Evolutionary conservation across 2,113 vertebrate genomes (phyloP).

Genomic region (Struthidea cinerea): DNA sequence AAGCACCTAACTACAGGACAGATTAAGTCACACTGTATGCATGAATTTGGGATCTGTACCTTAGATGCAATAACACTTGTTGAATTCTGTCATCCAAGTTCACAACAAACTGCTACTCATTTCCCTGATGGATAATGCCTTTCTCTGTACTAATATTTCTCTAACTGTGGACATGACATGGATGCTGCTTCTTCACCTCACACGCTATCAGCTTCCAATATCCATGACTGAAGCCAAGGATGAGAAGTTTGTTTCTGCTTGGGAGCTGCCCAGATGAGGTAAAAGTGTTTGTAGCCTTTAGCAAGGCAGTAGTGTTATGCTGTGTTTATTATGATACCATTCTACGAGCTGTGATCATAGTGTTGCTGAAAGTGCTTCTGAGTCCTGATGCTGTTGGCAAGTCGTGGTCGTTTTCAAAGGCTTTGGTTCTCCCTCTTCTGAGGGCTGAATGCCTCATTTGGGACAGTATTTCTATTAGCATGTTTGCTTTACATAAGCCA

Average conservation of each 20-base stretch:
- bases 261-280: background rate
- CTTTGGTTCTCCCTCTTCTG: background rate
- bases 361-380: background rate
- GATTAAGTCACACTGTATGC: background rate
- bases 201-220: background rate
- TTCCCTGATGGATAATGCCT: background rate
- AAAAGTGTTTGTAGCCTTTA: background rate
- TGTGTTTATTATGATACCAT: background rate
- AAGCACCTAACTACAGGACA: background rate
- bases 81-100: background rate
- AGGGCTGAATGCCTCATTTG: background rate
- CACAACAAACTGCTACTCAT: fast-evolving
- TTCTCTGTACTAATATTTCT: background rate
- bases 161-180: background rate
- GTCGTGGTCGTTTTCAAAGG: background rate
- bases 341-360: background rate
- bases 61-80: background rate
- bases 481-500: background rate
- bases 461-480: background rate
- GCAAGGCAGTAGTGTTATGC: background rate
- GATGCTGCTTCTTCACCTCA: background rate
- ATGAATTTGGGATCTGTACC: background rate
- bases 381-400: background rate
- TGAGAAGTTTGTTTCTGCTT: background rate
- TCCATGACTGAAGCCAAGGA: background rate